A percentile compares a stretch with the other conserved stretches of the same genome.
Evolutionary conservation across 2,888 invertebrate genomes (phyloP).

Genomic region (Baronia brevicornis): DNA sequence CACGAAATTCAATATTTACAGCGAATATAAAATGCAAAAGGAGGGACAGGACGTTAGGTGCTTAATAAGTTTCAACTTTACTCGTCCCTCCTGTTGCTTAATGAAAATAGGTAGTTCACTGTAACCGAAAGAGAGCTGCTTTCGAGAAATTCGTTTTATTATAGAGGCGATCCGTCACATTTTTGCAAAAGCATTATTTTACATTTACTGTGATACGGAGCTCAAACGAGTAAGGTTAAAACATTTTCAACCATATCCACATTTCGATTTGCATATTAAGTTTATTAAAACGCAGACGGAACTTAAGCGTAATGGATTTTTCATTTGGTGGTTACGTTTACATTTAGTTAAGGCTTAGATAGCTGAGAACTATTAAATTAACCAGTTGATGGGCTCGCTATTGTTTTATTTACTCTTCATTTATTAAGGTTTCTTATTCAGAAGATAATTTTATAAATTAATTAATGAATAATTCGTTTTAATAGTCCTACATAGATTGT

Average conservation of each 20-base stretch:
- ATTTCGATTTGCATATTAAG: constrained; percentile 11
- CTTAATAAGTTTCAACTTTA: constrained; percentile 47
- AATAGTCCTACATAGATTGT: no score
- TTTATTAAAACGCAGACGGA: constrained; percentile 13
- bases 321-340: constrained; percentile 9
- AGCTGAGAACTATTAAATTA: constrained; percentile 5
- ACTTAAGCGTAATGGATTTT: constrained; percentile 9
- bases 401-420: constrained; percentile 1
- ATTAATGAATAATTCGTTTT: no score
- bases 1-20: constrained; percentile 42
- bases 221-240: neutral
- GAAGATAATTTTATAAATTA: no score
- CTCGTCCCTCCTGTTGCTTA: constrained; percentile 43
- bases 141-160: no score
- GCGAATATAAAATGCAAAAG: constrained; percentile 51
- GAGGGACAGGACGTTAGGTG: constrained; percentile 34
- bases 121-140: no score
- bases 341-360: constrained; percentile 8
- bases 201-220: neutral
- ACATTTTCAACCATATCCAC: no score
- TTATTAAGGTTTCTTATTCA: no score
- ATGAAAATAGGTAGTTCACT: constrained; percentile 69
- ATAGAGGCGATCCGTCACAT: neutral
- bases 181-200: constrained; percentile 2
- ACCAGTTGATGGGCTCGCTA: no score